Conservation (phyloP, 2,888 invertebrate genomes). For the Drosophila meridiana region DNA sequence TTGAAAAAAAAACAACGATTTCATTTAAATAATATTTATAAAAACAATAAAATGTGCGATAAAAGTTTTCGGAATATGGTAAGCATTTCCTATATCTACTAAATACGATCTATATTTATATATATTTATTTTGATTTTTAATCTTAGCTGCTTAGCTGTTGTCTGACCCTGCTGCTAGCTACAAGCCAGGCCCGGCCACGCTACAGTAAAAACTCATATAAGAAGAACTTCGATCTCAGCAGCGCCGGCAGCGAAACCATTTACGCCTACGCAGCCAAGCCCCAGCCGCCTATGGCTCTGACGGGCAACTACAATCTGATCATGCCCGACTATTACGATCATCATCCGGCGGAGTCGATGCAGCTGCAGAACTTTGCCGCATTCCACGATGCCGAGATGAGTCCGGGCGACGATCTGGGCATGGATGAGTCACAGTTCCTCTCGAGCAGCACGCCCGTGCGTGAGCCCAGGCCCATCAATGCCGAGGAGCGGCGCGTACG, state of each 20-base stretch:
- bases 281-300: slow-evolving; percentile 67
- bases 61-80: slow-evolving; percentile 51
- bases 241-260: slow-evolving; percentile 46
- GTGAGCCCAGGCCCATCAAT: slow-evolving; percentile 73
- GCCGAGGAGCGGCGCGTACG: slow-evolving; percentile 72
- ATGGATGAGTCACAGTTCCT: slow-evolving; percentile 78
- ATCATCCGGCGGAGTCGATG: slow-evolving; percentile 74
- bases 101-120: neutral
- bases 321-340: slow-evolving; percentile 74
- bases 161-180: slow-evolving; percentile 31
- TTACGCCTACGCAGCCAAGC: slow-evolving; percentile 56
- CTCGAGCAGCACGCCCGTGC: slow-evolving; percentile 59
- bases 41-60: slow-evolving; percentile 37
- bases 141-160: slow-evolving; percentile 43
- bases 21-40: neutral
- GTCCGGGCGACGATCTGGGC: slow-evolving; percentile 63
- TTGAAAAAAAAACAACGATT: slow-evolving; percentile 1
- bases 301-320: slow-evolving; percentile 77
- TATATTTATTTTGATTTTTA: neutral
- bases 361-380: slow-evolving; percentile 76
- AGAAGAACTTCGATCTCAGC: slow-evolving; percentile 37
- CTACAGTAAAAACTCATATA: slow-evolving; percentile 45
- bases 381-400: slow-evolving; percentile 69
- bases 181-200: slow-evolving; percentile 53
- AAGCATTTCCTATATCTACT: slow-evolving; percentile 13